phyloP scores from a whole-genome alignment of 2,113 vertebrate genomes.

The Myodes glareolus region DNA sequence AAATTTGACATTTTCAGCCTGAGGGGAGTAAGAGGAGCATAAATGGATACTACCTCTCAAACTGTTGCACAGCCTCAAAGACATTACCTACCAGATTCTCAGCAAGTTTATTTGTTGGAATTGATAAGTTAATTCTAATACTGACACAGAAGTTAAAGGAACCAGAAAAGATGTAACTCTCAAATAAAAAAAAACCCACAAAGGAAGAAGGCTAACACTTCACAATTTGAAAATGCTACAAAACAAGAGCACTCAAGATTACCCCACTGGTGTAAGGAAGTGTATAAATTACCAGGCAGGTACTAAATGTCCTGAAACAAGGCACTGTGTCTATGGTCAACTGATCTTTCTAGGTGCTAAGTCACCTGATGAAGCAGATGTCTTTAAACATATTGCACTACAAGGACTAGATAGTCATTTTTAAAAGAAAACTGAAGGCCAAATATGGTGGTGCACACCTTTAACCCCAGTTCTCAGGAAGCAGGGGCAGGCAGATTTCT shows the following conservation, averaged over 20 bases:
- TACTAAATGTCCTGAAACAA: neutral
- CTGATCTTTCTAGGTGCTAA: neutral
- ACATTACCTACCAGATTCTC: neutral
- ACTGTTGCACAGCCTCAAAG: neutral
- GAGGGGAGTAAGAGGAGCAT: neutral
- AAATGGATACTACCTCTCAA: neutral
- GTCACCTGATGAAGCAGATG: neutral
- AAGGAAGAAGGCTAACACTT: neutral
- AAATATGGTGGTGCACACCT: neutral
- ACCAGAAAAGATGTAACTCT: neutral
- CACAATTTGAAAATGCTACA: neutral
- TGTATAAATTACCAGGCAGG: neutral
- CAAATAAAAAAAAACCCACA: neutral
- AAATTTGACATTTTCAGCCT: neutral
- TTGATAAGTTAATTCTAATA: neutral
- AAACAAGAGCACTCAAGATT: neutral
- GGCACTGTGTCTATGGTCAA: neutral
- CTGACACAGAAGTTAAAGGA: neutral
- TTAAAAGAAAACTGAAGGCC: neutral
- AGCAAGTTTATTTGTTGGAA: slow-evolving; percentile 2
- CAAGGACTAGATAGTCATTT: neutral
- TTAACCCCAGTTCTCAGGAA: neutral
- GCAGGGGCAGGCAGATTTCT: neutral
- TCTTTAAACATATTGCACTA: neutral
- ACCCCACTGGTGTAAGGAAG: neutral